Conservation (phyloP, 2,888 invertebrate genomes). For the Xestia ashworthii region DNA sequence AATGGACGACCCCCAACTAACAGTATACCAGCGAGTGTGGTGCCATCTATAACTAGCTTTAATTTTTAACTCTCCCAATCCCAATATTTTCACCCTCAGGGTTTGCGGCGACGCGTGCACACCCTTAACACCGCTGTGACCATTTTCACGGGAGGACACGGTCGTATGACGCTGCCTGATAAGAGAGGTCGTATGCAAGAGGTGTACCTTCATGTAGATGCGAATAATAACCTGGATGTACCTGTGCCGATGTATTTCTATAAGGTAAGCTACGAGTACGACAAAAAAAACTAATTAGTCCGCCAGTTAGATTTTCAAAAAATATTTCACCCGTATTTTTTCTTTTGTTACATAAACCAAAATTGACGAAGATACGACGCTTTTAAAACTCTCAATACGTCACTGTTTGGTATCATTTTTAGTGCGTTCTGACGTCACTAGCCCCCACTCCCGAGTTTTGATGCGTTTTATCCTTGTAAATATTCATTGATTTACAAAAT, state of each 20-base stretch:
- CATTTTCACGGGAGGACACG: conserved; percentile 81
- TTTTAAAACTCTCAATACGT: no score
- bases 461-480: no score
- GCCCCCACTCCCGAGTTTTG: no score
- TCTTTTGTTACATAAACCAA: no score
- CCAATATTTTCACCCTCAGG: conserved; percentile 67
- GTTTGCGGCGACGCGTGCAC: conserved; percentile 77
- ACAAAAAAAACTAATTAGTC: no score
- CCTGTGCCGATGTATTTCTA: conserved; percentile 85
- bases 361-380: no score
- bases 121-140: conserved; percentile 64
- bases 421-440: no score
- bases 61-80: not conserved
- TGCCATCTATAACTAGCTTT: not conserved
- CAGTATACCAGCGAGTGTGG: not conserved
- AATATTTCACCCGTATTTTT: no score
- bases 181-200: conserved; percentile 53
- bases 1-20: no score
- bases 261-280: conserved; percentile 80
- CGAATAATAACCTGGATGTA: conserved; percentile 80
- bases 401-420: no score
- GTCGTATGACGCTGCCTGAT: conserved; percentile 74
- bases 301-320: no score
- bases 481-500: no score
- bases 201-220: conserved; percentile 76